A percentile compares a stretch with the other conserved stretches of the same genome.
Conservation (phyloP, 2,888 invertebrate genomes). For the Pimpla rufipes region DNA sequence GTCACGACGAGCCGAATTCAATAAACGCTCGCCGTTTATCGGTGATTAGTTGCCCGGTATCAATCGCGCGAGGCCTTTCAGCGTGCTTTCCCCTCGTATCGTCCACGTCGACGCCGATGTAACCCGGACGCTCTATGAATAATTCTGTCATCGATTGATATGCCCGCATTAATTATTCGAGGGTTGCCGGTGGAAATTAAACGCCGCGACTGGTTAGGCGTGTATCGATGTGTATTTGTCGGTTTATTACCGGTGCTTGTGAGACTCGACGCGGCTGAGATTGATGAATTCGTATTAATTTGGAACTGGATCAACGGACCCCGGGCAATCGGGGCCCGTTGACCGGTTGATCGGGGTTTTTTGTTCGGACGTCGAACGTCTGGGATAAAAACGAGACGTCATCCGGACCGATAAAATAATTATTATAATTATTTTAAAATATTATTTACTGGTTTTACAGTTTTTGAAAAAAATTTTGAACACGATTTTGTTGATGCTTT, state of each 20-base stretch:
- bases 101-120: slow-evolving; percentile 32
- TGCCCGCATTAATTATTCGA: slow-evolving; percentile 57
- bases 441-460: too few relatives aligned
- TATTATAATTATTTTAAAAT: too few relatives aligned
- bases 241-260: slow-evolving; percentile 9
- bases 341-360: too few relatives aligned
- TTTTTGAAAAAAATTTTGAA: too few relatives aligned
- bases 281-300: slow-evolving; percentile 52
- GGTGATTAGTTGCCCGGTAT: slow-evolving; percentile 52
- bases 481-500: too few relatives aligned
- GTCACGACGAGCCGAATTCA: slow-evolving; percentile 39
- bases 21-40: slow-evolving; percentile 54
- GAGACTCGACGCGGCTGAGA: slow-evolving; percentile 18
- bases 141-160: slow-evolving; percentile 65
- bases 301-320: slow-evolving; percentile 42
- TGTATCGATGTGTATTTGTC: neutral
- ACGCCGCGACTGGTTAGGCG: neutral
- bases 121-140: slow-evolving; percentile 52
- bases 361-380: too few relatives aligned
- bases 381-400: too few relatives aligned
- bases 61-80: slow-evolving; percentile 46
- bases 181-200: slow-evolving; percentile 25
- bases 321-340: neutral
- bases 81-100: slow-evolving; percentile 9
- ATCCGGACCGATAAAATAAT: too few relatives aligned